Evolutionary conservation across 2,113 vertebrate species (phyloP).

Genomic region (Anguilla japonica): DNA sequence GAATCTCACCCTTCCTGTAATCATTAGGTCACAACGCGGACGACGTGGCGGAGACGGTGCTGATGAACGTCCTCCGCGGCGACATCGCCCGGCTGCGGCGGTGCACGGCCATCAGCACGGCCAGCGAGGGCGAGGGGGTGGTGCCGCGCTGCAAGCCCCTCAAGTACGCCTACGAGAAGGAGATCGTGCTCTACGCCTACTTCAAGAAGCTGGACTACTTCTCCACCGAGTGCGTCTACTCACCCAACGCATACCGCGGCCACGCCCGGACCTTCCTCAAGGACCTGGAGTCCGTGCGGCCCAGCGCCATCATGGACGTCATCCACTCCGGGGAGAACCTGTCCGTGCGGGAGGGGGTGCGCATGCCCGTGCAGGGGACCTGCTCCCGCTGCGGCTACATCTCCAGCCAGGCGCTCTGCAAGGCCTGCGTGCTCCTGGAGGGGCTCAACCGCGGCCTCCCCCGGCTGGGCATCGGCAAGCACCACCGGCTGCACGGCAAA

Average conservation of each 20-base stretch:
- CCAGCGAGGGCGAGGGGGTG: constrained; percentile 72
- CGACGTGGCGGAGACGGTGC: constrained; percentile 82
- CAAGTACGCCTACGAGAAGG: constrained; percentile 87
- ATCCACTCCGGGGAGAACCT: constrained; percentile 85
- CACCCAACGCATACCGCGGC: constrained; percentile 84
- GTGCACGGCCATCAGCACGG: constrained; percentile 73
- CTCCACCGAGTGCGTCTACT: constrained; percentile 85
- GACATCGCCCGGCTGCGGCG: constrained; percentile 79
- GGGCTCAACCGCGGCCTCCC: constrained; percentile 82
- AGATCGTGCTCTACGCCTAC: constrained; percentile 91
- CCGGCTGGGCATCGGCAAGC: constrained; percentile 81
- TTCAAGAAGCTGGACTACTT: constrained; percentile 89
- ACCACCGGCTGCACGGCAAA: constrained; percentile 74
- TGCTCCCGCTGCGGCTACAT: constrained; percentile 83
- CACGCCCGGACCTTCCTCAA: constrained; percentile 82
- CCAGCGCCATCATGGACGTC: constrained; percentile 82
- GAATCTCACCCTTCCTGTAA: not conserved
- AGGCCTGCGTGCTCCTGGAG: constrained; percentile 83
- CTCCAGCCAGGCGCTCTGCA: constrained; percentile 82
- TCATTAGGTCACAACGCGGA: constrained; percentile 84
- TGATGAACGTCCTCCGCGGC: constrained; percentile 88
- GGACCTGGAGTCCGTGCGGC: constrained; percentile 77
- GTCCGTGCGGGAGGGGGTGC: constrained; percentile 72
- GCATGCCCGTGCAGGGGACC: constrained; percentile 77
- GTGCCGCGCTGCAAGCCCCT: constrained; percentile 86